Conservation (phyloP, 1,140 invertebrate species). For the Drosophila sp. region DNA sequence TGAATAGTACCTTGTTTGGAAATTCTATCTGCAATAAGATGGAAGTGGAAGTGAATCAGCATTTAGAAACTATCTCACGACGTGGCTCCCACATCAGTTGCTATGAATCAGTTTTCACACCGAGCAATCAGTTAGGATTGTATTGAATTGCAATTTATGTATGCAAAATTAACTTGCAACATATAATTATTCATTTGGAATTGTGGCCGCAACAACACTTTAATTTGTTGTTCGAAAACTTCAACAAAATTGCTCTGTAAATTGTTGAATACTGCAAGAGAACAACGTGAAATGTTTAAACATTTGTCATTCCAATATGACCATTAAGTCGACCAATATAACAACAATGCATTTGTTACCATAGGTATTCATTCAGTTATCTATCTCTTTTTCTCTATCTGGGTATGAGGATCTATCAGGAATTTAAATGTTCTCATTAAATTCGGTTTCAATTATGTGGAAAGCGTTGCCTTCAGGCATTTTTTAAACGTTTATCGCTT, state of each 20-base stretch:
- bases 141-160: conserved; percentile 9
- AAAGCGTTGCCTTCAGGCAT: conserved; percentile 1
- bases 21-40: background rate
- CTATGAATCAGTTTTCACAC: conserved; percentile 19
- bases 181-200: conserved; percentile 15
- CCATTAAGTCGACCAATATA: conserved; percentile 9
- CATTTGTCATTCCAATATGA: conserved; percentile 15
- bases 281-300: conserved; percentile 5
- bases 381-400: background rate
- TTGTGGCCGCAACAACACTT: background rate
- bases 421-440: conserved; percentile 5
- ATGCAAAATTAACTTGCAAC: conserved; percentile 10
- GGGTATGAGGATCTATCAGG: background rate
- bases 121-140: background rate
- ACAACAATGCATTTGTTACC: conserved; percentile 2
- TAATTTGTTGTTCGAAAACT: conserved; percentile 18
- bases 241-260: conserved; percentile 3
- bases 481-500: conserved; percentile 9
- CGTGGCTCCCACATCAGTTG: background rate
- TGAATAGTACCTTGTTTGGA: background rate
- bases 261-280: conserved; percentile 6
- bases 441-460: conserved; percentile 9
- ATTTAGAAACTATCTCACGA: background rate
- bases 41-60: background rate
- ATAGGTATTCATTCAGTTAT: background rate